Conservation (phyloP, 2,797 vertebrate species). For the Enteromius afrohamiltoni region DNA sequence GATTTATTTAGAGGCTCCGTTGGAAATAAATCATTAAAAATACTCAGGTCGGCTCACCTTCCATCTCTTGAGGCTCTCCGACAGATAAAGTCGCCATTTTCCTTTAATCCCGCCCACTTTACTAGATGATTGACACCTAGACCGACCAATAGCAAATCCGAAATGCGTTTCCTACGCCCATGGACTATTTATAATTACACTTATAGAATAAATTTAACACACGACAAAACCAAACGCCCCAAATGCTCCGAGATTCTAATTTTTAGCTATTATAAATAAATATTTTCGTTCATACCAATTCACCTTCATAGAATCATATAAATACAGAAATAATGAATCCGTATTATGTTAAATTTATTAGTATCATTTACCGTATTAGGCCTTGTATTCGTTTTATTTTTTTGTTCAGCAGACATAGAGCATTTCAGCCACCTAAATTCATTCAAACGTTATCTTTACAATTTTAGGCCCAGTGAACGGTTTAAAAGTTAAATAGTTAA, state of each 20-base stretch:
- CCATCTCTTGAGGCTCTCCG: slow-evolving; percentile 85
- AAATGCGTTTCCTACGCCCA: background rate
- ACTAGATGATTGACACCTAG: slow-evolving; percentile 66
- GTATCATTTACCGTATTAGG: no score
- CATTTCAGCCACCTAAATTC: background rate
- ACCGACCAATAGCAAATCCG: slow-evolving; percentile 66
- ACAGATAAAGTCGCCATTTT: slow-evolving; percentile 81
- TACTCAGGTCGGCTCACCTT: slow-evolving; percentile 73
- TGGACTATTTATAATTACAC: background rate
- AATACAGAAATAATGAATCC: background rate
- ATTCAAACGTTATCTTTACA: background rate
- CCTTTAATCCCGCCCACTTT: slow-evolving; percentile 70
- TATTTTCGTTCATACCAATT: background rate
- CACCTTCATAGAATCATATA: background rate
- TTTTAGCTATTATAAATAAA: background rate
- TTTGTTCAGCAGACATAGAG: background rate
- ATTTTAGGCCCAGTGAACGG: background rate
- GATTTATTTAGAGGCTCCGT: fast-evolving
- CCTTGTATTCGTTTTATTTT: background rate
- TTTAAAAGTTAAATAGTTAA: background rate
- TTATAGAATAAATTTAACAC: slow-evolving; percentile 30
- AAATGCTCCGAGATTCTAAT: background rate
- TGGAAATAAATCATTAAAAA: background rate
- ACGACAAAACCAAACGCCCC: background rate
- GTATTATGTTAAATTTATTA: no score